Conservation (phyloP, 2,888 invertebrate genomes). For the Pasiphila rectangulata region DNA sequence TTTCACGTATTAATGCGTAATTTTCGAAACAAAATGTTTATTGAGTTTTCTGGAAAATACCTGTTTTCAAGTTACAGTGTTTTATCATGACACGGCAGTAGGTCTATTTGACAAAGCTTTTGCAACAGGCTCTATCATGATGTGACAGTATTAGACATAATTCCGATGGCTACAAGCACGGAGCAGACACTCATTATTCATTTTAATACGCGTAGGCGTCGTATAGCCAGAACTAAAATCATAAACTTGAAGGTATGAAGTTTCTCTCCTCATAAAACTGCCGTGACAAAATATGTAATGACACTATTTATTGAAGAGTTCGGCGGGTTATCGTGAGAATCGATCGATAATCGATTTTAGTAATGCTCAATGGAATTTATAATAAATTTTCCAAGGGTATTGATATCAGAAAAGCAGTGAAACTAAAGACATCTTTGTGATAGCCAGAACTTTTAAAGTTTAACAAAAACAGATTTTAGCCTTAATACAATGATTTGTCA, state of each 20-base stretch:
- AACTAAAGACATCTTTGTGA: neutral
- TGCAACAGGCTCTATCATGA: no score
- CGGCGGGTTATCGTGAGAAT: constrained; percentile 37
- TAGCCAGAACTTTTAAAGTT: no score
- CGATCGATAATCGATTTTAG: constrained; percentile 36
- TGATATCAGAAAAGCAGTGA: neutral
- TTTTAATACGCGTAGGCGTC: constrained; percentile 42
- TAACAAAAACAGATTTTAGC: no score
- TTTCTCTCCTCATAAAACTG: constrained; percentile 45
- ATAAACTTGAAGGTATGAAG: constrained; percentile 42
- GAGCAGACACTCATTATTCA: neutral
- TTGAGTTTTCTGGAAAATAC: no score
- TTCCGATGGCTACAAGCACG: constrained; percentile 1
- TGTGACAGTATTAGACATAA: no score
- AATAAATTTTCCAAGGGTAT: neutral
- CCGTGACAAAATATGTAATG: constrained; percentile 62
- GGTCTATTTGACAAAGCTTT: no score
- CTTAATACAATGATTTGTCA: no score
- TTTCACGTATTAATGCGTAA: no score
- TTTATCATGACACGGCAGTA: no score
- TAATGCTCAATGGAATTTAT: constrained; percentile 24
- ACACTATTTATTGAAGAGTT: constrained; percentile 52
- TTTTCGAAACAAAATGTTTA: no score
- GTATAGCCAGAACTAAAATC: constrained; percentile 55
- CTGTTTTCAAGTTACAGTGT: no score